Evolutionary conservation across 2,797 vertebrate species (phyloP), one percentile per base, ranked within the genome.

Genomic region (Thunnus albacares): DNA sequence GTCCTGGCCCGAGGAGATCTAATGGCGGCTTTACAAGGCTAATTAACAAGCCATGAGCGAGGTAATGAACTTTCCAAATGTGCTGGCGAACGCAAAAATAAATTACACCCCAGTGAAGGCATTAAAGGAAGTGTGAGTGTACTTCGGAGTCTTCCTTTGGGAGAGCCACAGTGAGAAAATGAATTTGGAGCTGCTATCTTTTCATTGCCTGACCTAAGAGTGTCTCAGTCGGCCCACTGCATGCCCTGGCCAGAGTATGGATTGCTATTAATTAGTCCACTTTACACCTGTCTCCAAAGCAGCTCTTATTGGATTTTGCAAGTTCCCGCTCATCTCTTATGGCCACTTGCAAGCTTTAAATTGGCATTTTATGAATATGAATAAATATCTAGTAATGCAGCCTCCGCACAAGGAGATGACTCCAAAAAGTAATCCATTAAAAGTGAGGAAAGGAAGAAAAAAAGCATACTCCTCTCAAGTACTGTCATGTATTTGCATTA

Each of bases 21-120:
- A 94, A 94, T 93, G 93, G 92, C 80, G 91, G 88, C 91, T 94
- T 95, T 94, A 95, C 93, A 95, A 93, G 95, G 92, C 92, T 95
- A 95, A 95, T 96, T 95, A 95, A 96, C 93, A 93, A 95, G 94
- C 92, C 93, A 93, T 91, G 94, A 95, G 93, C 69, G 84, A 94
- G 93, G 91, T 94, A 92, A 94, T 94, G 95, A 96, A 94, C 93
- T 94, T 93, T 95, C 92, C 90, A 93, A 94, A 94, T 90, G 93
- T 93, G 92, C 94, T 93, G 93, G 91, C 90, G 93, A 92, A 90
- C 86, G 89, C 90, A 90, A 91, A 94, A 94, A 93, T 93, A 94
- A 94, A 95, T 94, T 82, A 91, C 89, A 93, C 93, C 90, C 93
- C 83, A 91, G 93, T 90, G 91, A 92, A 92, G 91, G 87, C 87